Conservation (phyloP, 2,888 invertebrate species). For the Heliconius aoede region DNA sequence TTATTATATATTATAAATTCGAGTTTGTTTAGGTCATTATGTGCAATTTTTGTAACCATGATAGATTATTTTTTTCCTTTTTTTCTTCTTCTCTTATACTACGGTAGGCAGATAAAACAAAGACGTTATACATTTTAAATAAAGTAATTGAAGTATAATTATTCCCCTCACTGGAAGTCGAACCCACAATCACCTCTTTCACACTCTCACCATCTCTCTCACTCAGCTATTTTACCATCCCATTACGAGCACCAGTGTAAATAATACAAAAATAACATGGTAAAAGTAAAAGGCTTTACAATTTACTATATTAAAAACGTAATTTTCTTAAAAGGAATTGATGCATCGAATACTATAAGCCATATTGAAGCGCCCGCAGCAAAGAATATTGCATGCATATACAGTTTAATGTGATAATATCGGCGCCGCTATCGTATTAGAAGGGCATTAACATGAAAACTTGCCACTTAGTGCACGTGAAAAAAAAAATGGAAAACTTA, state of each 20-base stretch:
- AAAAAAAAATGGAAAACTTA: background rate
- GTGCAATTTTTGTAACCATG: too few relatives aligned
- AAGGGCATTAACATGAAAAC: conserved; percentile 63
- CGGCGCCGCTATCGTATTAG: conserved; percentile 59
- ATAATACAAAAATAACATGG: background rate
- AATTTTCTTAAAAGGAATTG: conserved; percentile 19
- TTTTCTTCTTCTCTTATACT: background rate
- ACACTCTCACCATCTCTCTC: background rate
- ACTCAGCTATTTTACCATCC: background rate
- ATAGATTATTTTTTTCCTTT: background rate
- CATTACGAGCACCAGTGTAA: background rate
- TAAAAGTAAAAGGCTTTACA: background rate
- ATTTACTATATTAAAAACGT: background rate
- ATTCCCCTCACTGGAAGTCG: too few relatives aligned
- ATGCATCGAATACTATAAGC: conserved; percentile 47
- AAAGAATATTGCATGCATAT: conserved; percentile 57
- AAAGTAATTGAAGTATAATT: background rate
- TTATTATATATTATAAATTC: too few relatives aligned
- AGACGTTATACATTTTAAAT: too few relatives aligned
- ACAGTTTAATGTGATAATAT: conserved; percentile 62
- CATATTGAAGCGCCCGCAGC: conserved; percentile 49
- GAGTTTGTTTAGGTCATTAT: too few relatives aligned
- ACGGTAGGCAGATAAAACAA: background rate
- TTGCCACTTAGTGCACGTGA: conserved; percentile 33
- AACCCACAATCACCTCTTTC: too few relatives aligned